Base-by-base conservation (phyloP, 2,113 vertebrate genomes). In the Todiramphus chloris region DNA sequence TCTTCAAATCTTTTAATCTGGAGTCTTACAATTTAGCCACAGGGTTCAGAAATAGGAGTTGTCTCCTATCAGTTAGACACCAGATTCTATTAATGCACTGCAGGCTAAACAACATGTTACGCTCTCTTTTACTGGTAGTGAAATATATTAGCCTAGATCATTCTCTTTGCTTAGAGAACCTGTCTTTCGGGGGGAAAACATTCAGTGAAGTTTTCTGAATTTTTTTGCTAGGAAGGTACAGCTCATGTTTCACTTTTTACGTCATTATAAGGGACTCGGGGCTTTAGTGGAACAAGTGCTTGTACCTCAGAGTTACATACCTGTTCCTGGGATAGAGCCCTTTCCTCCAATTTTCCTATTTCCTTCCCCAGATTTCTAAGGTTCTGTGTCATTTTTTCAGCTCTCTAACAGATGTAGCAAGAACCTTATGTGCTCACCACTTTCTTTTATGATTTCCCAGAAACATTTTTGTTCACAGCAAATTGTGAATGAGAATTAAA, bases 401-500 rank as follows among this genome's bases (percentile, higher is more conserved):
- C 48, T 92, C n/a, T 37, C 16, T 70, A 83, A 74, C 88, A 96
- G 85, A 96, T 77, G 64, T 41, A 94, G 72, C 33, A 80, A 93
- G 78, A 94, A 90, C 48, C 27, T 86, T 88, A 90, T 91, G 95
- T 77, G 75, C 78, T 93, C 37, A 59, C 48, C 46, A 63, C 55
- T 93, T 96, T 68, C 73, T 84, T 91, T 91, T 89, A 83, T 53
- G 53, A 64, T 96, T 95, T 87, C 67, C 63, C 67, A 79, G 44
- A 93, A 79, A 91, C 16, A 58, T 90, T 96, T 85, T 96, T 58
- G 46, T 90, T 96, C 85, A 78, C 82, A 94, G 85, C 63, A 74
- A 74, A 85, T 55, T 86, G 51, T 92, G 92, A 93, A 94, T 64
- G 17, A 92, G 72, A 96, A 85, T 74, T 81, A 66, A 78, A 72